These are phyloP conservation scores for Drosophila hamatofila DNA, from an alignment of 2,888 invertebrate species.

Conservation along the genomic window DNA sequence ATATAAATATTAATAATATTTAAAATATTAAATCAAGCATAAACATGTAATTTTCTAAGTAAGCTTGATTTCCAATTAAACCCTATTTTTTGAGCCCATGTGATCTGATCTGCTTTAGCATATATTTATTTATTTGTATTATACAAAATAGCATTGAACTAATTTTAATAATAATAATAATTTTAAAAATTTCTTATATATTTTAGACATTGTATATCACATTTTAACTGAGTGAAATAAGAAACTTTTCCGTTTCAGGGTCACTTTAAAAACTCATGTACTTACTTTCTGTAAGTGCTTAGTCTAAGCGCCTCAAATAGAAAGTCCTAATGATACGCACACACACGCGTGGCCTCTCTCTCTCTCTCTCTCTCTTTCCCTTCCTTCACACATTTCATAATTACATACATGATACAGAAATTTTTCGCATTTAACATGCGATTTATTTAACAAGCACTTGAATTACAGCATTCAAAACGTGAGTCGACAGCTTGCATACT, in stretches of 20 bases:
- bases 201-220: too few relatives aligned
- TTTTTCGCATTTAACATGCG: slow-evolving; percentile 54
- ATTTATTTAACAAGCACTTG: slow-evolving; percentile 64
- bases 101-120: too few relatives aligned
- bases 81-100: too few relatives aligned
- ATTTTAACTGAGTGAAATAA: neutral
- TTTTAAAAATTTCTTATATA: too few relatives aligned
- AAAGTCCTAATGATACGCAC: slow-evolving; percentile 32
- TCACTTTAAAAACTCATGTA: slow-evolving; percentile 10
- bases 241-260: too few relatives aligned
- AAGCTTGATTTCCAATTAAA: too few relatives aligned
- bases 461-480: slow-evolving; percentile 47
- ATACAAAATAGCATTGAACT: too few relatives aligned
- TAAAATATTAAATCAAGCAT: too few relatives aligned
- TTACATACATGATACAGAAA: slow-evolving; percentile 42
- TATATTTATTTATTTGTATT: too few relatives aligned
- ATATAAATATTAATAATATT: too few relatives aligned
- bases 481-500: slow-evolving; percentile 23
- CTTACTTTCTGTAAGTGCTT: slow-evolving; percentile 1
- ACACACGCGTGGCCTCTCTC: neutral
- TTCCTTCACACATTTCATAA: slow-evolving; percentile 1
- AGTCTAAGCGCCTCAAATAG: slow-evolving; percentile 22
- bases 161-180: too few relatives aligned
- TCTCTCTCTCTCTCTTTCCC: neutral
- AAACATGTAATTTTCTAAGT: too few relatives aligned